Evolutionary conservation across 2,797 vertebrate genomes (phyloP), one percentile per base, ranked within the genome.

Genomic region (Acipenser transmontanus): DNA sequence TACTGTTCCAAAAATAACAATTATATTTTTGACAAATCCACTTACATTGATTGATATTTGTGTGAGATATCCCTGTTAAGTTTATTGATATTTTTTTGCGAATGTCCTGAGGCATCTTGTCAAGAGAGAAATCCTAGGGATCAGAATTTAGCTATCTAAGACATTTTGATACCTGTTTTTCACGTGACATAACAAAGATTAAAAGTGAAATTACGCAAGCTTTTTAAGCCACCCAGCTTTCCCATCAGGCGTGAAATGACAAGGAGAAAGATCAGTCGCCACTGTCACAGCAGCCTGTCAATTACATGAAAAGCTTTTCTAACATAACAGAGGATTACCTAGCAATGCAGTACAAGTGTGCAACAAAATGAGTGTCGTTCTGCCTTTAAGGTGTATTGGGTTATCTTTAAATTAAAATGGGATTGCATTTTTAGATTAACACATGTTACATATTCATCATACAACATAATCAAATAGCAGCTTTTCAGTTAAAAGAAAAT

Each of bases 1-100:
- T 54, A n/a, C 9, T n/a, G 52, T 54, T 54, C 52, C 52, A n/a
- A 54, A 54, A 54, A 60, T 6, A 60, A 60, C 13, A 60, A 60
- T 12, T 60, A 60, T 14, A 60, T 60, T 60, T 12, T 60, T 60
- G 59, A 12, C 59, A 60, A 60, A 13, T 60, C 59, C 59, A 60
- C 10, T 60, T 60, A 2, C 52, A 54, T 54, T 54, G 52, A 54
- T 54, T 54, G 52, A 54, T 54, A 54, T 54, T 54, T 54, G 8
- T 54, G 52, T 54, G 52, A 54, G 52, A 54, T 34, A 34, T 54
- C 52, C 52, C n/a, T 54, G 52, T 54, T 54, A 54, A 9, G n/a
- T n/a, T 9, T 54, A 54, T 54, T 54, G 52, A 54, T 54, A 54
- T 54, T 54, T 54, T 54, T 54, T 54, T 54, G 52, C 34, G 34